Percentiles rank a stretch among this genome's conserved stretches.
Conservation (phyloP, 2,113 vertebrate species). For the Egretta garzetta region DNA sequence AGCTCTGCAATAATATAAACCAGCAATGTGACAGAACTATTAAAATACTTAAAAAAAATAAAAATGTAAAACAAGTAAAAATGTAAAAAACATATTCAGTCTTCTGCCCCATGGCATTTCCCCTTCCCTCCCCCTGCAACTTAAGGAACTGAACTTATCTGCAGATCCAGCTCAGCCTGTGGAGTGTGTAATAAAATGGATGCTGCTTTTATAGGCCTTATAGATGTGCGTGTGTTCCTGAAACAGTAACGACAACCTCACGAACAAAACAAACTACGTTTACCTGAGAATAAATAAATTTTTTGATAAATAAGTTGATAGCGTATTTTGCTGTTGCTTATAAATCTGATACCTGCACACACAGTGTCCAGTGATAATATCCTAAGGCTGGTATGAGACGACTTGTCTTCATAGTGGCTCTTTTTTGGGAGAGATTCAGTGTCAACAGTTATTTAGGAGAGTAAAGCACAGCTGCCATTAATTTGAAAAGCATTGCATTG, state of each 20-base stretch:
- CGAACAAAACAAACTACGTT: not conserved
- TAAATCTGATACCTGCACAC: not conserved
- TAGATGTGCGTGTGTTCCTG: rapidly evolving
- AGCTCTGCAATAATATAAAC: not conserved
- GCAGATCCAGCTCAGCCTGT: not conserved
- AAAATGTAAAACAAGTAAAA: not conserved
- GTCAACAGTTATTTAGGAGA: not conserved
- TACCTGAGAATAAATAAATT: constrained; percentile 2
- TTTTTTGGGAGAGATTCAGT: not conserved
- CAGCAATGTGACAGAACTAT: not conserved
- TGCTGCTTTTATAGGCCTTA: not conserved
- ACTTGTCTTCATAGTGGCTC: not conserved
- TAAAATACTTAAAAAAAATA: not conserved
- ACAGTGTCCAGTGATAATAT: not conserved
- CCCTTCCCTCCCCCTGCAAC: not conserved
- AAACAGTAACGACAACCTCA: not conserved
- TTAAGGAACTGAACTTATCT: not conserved
- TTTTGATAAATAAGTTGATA: not conserved
- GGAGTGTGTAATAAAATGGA: not conserved
- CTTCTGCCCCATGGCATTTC: not conserved
- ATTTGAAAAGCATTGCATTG: not conserved
- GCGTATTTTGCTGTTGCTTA: not conserved
- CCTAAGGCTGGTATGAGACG: not conserved
- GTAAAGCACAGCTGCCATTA: not conserved
- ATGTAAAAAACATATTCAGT: not conserved